phyloP scores from a whole-genome alignment of 2,888 invertebrate genomes.

The Diarsia dahlii region DNA sequence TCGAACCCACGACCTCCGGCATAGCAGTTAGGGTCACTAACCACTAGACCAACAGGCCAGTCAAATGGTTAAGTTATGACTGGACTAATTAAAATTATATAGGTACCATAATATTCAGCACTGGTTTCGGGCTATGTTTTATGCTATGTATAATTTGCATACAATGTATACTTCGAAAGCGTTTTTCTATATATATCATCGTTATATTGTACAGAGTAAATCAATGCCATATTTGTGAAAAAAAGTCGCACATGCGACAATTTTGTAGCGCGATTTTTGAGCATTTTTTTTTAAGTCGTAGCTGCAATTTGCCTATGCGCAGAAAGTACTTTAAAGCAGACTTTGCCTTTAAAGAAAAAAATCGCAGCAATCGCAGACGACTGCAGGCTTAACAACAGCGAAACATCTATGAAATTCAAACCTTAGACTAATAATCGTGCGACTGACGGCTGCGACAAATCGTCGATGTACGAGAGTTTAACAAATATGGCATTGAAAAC shows the following conservation, averaged over 20 bases:
- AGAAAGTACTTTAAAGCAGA: slow-evolving; percentile 35
- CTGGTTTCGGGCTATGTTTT: neutral
- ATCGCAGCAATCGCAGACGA: slow-evolving; percentile 53
- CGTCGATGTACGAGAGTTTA: slow-evolving; percentile 10
- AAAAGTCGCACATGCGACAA: slow-evolving; percentile 40
- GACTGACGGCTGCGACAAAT: slow-evolving; percentile 52
- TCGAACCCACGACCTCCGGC: too few relatives aligned
- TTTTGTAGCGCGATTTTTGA: slow-evolving; percentile 54
- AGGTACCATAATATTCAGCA: slow-evolving; percentile 3
- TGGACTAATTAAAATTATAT: neutral
- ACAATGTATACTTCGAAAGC: slow-evolving; percentile 86
- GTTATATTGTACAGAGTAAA: slow-evolving; percentile 72
- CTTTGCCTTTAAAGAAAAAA: slow-evolving; percentile 11
- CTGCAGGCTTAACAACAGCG: slow-evolving; percentile 32
- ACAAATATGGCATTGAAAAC: slow-evolving; percentile 46
- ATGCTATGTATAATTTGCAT: slow-evolving; percentile 77
- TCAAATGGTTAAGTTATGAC: neutral
- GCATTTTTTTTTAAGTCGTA: slow-evolving; percentile 51
- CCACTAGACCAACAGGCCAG: too few relatives aligned
- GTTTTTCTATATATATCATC: slow-evolving; percentile 79
- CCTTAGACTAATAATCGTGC: slow-evolving; percentile 57
- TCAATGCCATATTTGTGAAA: slow-evolving; percentile 58
- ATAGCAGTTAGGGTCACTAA: too few relatives aligned
- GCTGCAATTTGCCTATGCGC: slow-evolving; percentile 31
- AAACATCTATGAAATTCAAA: slow-evolving; percentile 40